Conservation (phyloP, 2,797 vertebrate species). For the Labeo calbasu region DNA sequence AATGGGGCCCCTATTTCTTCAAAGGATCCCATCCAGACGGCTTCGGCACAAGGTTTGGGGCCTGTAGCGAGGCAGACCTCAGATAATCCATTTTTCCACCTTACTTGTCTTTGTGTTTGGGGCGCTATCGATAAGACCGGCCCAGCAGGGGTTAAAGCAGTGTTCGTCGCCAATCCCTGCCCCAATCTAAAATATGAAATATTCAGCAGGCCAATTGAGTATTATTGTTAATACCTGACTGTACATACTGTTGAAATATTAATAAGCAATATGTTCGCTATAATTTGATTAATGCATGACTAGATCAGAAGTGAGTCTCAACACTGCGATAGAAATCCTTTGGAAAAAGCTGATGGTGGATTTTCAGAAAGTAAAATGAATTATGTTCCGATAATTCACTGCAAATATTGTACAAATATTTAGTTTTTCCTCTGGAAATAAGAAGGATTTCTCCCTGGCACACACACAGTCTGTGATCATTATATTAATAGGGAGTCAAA, state of each 20-base stretch:
- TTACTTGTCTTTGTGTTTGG: constrained; percentile 70
- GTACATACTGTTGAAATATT: constrained; percentile 47
- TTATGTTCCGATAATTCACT: neutral
- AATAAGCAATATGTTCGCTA: constrained; percentile 27
- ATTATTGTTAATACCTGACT: constrained; percentile 42
- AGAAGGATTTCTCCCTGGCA: neutral
- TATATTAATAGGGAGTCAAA: neutral
- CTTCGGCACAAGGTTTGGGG: constrained; percentile 64
- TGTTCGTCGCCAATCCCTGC: constrained; percentile 21
- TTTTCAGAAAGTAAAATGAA: neutral
- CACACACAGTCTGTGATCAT: neutral
- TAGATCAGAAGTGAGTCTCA: constrained; percentile 15
- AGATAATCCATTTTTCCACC: constrained; percentile 71
- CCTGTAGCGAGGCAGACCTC: constrained; percentile 60
- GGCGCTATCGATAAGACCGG: constrained; percentile 57
- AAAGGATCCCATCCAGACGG: constrained; percentile 62
- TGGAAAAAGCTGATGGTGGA: neutral
- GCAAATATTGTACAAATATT: constrained; percentile 25
- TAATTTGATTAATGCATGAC: constrained; percentile 29
- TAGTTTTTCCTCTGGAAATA: neutral
- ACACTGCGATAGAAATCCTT: constrained; percentile 17
- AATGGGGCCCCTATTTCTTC: constrained; percentile 58
- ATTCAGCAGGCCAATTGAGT: constrained; percentile 36
- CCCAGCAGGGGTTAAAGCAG: constrained; percentile 28
- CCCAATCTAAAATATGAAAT: constrained; percentile 40